Percentiles rank a stretch among this genome's conserved stretches.
These are phyloP conservation scores for Apostichopus parvimensis DNA, from an alignment of 35 echinoderm and acorn worm genomes.

Conservation along the genomic window DNA sequence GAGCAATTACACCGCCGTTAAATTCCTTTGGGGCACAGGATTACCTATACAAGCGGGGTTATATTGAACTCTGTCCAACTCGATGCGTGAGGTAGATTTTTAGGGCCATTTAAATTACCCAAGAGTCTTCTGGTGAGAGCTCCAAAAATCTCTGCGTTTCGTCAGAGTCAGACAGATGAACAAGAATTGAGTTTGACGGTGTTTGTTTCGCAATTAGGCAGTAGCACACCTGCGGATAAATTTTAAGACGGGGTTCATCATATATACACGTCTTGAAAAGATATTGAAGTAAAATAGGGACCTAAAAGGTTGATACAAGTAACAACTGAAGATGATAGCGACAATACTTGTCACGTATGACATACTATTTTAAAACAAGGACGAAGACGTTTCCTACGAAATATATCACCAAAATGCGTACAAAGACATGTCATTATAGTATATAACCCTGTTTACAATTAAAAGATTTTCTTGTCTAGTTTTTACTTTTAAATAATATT, in stretches of 20 bases:
- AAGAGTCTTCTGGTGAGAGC: neutral
- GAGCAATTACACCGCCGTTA: neutral
- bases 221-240: neutral
- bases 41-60: neutral
- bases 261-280: too few species aligned
- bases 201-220: constrained; percentile 3
- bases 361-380: too few species aligned
- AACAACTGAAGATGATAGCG: too few species aligned
- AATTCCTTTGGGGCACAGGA: neutral
- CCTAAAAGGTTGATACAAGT: too few species aligned
- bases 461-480: too few species aligned
- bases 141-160: neutral
- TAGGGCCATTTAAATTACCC: constrained; percentile 17
- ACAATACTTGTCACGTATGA: too few species aligned
- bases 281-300: too few species aligned
- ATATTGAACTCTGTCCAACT: neutral
- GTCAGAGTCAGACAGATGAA: neutral
- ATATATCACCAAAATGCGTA: too few species aligned
- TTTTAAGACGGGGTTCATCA: neutral
- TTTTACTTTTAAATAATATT: too few species aligned
- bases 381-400: too few species aligned
- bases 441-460: too few species aligned
- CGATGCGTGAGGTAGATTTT: constrained; percentile 4
- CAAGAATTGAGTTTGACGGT: neutral
- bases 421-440: too few species aligned